Conservation (phyloP, 2,113 vertebrate genomes). For the Pedionomus torquatus region DNA sequence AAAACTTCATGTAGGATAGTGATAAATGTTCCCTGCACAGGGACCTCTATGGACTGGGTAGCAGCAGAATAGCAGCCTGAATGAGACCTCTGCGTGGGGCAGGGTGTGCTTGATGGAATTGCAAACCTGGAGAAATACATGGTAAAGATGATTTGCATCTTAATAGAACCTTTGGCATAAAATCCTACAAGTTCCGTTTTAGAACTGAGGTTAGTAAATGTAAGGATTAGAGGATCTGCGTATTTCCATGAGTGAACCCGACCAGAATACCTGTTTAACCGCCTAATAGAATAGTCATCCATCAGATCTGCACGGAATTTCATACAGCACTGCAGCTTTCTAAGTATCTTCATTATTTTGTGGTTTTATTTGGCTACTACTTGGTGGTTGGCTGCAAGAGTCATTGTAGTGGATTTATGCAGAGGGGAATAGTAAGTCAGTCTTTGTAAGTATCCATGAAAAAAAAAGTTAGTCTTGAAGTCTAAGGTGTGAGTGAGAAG, state of each 20-base stretch:
- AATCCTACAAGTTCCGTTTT: not conserved
- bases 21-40: not conserved
- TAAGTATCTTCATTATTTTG: not conserved
- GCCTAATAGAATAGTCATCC: not conserved
- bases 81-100: not conserved
- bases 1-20: not conserved
- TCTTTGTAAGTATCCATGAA: not conserved
- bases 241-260: not conserved
- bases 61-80: not conserved
- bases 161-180: not conserved
- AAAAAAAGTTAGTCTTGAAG: not conserved
- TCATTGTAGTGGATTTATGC: not conserved
- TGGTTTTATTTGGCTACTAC: not conserved
- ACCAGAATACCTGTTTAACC: not conserved
- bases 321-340: accelerated
- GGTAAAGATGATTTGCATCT: not conserved
- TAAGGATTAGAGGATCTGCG: not conserved
- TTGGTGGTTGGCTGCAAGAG: not conserved
- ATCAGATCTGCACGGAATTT: not conserved
- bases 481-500: not conserved
- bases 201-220: not conserved
- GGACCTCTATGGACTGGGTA: not conserved
- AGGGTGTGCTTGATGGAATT: not conserved
- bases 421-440: not conserved
- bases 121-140: not conserved